Evolutionary conservation across 2,888 invertebrate species (phyloP).

Genomic region (Drepana falcataria): DNA sequence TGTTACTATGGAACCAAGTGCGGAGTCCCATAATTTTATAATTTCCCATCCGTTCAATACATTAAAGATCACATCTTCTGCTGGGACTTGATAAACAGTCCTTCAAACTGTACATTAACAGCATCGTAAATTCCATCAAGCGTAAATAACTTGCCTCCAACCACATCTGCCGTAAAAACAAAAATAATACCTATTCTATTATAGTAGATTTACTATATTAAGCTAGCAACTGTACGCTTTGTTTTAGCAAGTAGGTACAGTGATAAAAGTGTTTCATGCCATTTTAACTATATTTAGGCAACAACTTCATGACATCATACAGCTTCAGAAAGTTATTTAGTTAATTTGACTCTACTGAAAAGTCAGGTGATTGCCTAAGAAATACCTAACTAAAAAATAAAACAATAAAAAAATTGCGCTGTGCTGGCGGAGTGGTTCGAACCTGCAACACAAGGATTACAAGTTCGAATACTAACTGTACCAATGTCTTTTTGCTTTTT

Average conservation of each 20-base stretch:
- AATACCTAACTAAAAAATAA: conserved; percentile 35
- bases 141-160: not conserved
- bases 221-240: not conserved
- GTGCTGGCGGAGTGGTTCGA: no score
- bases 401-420: conserved; percentile 36
- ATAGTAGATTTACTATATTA: not conserved
- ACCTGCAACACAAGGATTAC: no score
- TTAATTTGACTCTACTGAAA: conserved; percentile 23
- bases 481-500: no score
- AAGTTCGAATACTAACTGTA: no score
- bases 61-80: not conserved
- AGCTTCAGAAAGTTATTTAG: conserved; percentile 1
- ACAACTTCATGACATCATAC: not conserved
- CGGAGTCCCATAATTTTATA: no score
- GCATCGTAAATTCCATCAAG: not conserved
- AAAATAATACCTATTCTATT: not conserved
- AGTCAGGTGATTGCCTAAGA: no score
- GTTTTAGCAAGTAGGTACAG: not conserved
- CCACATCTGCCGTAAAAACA: not conserved
- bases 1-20: no score
- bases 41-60: not conserved
- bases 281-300: no score
- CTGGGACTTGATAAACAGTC: not conserved
- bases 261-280: not conserved
- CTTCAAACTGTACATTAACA: not conserved